A percentile compares a stretch with the other conserved stretches of the same genome.
Evolutionary conservation across 2,888 invertebrate species (phyloP).

Genomic region (Romanomermis culicivorax): DNA sequence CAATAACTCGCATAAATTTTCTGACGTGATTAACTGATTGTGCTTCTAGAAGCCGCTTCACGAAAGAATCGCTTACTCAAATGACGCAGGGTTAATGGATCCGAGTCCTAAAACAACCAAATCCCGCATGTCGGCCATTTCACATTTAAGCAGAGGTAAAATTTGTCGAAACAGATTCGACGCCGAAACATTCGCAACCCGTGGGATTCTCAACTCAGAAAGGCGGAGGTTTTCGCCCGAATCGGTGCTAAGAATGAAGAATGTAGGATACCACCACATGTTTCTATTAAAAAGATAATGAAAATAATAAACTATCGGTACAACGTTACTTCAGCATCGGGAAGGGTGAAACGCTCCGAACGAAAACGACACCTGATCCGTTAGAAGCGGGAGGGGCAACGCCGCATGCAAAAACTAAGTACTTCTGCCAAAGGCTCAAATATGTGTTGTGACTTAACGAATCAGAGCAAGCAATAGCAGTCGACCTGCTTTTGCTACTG

Average conservation of each 20-base stretch:
- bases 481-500: constrained; percentile 34
- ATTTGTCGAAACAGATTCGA: constrained; percentile 71
- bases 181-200: constrained; percentile 45
- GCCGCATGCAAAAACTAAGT: constrained; percentile 81
- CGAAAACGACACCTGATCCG: constrained; percentile 41
- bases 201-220: constrained; percentile 30
- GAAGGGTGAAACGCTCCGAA: constrained; percentile 65
- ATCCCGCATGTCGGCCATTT: constrained; percentile 76
- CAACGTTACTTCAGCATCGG: constrained; percentile 11
- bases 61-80: constrained; percentile 47
- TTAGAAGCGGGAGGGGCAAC: constrained; percentile 68
- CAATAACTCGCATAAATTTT: neutral
- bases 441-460: constrained; percentile 48
- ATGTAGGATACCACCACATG: no score
- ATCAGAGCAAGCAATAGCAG: constrained; percentile 18
- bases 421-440: constrained; percentile 92
- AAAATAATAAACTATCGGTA: neutral
- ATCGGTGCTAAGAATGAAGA: neutral
- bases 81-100: constrained; percentile 74
- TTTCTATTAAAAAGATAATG: neutral
- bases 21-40: neutral
- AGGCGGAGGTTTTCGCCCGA: neutral
- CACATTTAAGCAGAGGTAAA: constrained; percentile 73
- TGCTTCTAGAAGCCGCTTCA: neutral
- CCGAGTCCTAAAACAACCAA: constrained; percentile 80